Evolutionary conservation across 1,140 invertebrate species (phyloP).

Genomic region (Zophobas atratus): DNA sequence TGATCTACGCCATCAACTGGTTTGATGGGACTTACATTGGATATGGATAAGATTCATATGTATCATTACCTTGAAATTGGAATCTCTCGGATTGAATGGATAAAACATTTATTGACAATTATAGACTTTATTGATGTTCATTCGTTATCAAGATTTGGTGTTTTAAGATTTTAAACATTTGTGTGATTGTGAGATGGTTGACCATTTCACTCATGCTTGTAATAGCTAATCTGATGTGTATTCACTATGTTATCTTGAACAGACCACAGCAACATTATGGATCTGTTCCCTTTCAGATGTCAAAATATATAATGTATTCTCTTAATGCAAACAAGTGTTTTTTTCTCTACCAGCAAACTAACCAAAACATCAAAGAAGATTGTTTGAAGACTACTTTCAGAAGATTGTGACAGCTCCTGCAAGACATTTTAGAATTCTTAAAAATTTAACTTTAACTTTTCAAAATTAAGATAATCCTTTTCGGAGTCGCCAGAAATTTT

Average conservation of each 20-base stretch:
- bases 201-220: slow-evolving; percentile 48
- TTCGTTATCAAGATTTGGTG: slow-evolving; percentile 46
- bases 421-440: too few relatives aligned
- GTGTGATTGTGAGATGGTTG: slow-evolving; percentile 48
- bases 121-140: slow-evolving; percentile 50
- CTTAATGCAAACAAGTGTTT: slow-evolving; percentile 55
- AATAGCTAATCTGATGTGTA: slow-evolving; percentile 50
- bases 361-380: not conserved
- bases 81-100: slow-evolving; percentile 39
- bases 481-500: too few relatives aligned
- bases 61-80: slow-evolving; percentile 45
- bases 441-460: too few relatives aligned
- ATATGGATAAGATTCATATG: slow-evolving; percentile 38
- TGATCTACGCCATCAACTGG: slow-evolving; percentile 13
- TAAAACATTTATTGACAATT: slow-evolving; percentile 45
- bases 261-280: slow-evolving; percentile 48
- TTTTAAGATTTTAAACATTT: slow-evolving; percentile 51
- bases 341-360: slow-evolving; percentile 44
- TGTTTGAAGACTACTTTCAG: not conserved
- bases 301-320: slow-evolving; percentile 56
- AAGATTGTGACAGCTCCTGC: too few relatives aligned
- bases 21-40: slow-evolving; percentile 13
- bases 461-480: too few relatives aligned
- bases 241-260: slow-evolving; percentile 50
- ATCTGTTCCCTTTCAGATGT: slow-evolving; percentile 49